Evolutionary conservation across 2,797 vertebrate genomes (phyloP).

Genomic region (Octomys mimax): DNA sequence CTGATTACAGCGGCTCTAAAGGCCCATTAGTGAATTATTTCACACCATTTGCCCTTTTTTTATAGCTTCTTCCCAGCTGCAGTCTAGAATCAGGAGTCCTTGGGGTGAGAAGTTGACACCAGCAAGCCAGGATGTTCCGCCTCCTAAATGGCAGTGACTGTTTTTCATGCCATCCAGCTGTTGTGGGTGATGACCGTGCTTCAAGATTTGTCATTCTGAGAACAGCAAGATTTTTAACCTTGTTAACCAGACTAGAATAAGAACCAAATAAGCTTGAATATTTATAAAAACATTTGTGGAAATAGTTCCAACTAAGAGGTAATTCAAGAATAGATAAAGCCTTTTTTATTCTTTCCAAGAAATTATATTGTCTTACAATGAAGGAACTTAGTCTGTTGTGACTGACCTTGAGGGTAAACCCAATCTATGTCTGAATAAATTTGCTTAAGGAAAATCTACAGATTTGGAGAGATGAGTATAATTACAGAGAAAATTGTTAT

Average conservation of each 20-base stretch:
- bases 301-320: conserved; percentile 41
- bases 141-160: background rate
- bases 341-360: background rate
- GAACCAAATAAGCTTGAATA: conserved; percentile 64
- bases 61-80: conserved; percentile 21
- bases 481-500: background rate
- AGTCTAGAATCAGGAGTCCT: background rate
- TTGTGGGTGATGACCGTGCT: background rate
- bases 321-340: background rate
- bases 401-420: background rate
- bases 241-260: conserved; percentile 55
- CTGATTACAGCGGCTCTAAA: conserved; percentile 35
- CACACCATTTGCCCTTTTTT: conserved; percentile 52
- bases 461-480: background rate
- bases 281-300: conserved; percentile 30
- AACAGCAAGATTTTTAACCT: conserved; percentile 1
- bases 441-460: background rate
- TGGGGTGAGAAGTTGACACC: conserved; percentile 7
- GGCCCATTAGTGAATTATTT: conserved; percentile 56
- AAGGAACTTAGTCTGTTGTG: background rate
- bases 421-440: background rate
- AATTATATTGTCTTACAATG: background rate
- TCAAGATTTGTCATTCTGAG: conserved; percentile 38
- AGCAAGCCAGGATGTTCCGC: conserved; percentile 12
- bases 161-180: background rate